Conservation (phyloP, 2,113 vertebrate genomes). For the Pogonocichla stellata region DNA sequence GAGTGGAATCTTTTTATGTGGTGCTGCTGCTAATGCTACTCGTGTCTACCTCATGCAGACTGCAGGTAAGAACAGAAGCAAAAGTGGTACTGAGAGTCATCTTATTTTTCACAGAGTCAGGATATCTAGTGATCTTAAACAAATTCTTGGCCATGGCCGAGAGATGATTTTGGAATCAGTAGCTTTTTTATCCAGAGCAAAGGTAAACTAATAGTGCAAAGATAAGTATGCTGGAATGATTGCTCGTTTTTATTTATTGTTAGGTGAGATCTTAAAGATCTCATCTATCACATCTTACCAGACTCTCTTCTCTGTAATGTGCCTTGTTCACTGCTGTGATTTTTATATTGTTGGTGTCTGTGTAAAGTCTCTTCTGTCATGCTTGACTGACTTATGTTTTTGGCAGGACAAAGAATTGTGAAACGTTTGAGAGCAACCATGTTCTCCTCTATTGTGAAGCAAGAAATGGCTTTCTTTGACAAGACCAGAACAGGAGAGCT, state of each 20-base stretch:
- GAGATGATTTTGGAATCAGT: background rate
- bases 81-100: background rate
- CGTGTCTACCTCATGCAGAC: slow-evolving; percentile 95
- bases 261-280: background rate
- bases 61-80: slow-evolving; percentile 80
- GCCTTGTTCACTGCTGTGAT: background rate
- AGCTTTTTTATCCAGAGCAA: background rate
- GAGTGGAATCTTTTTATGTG: slow-evolving; percentile 87
- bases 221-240: background rate
- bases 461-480: slow-evolving; percentile 97
- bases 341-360: background rate
- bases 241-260: background rate
- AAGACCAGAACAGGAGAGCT: slow-evolving; percentile 92
- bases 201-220: background rate
- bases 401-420: slow-evolving; percentile 90
- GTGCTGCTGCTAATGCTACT: slow-evolving; percentile 87
- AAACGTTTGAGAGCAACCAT: slow-evolving; percentile 84
- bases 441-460: slow-evolving; percentile 90
- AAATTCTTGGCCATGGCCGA: background rate
- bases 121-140: background rate
- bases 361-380: background rate
- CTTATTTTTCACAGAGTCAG: background rate
- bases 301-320: background rate
- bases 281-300: background rate
- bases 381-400: background rate